These are phyloP conservation scores for Acanthopleura granulata DNA, from an alignment of 2,888 invertebrate genomes.

Conservation along the genomic window DNA sequence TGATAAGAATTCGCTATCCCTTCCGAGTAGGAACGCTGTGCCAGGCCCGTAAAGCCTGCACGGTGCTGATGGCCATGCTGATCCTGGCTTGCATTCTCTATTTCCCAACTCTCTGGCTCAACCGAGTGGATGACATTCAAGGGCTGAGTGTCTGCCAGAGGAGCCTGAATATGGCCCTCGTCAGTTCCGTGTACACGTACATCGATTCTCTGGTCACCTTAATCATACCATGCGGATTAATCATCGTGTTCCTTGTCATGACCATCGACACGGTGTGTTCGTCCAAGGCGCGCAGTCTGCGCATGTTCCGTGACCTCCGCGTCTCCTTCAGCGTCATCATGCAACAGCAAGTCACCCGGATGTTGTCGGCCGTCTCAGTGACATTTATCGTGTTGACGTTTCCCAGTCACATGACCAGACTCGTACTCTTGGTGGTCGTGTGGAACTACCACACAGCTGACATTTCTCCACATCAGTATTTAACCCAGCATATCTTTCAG, in stretches of 20 bases:
- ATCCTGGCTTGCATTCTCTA: not conserved
- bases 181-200: constrained; percentile 23
- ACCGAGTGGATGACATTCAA: not conserved
- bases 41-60: not conserved
- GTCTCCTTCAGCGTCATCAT: constrained; percentile 22
- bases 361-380: constrained; percentile 49
- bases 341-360: constrained; percentile 41
- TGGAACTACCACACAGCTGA: not conserved
- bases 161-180: not conserved
- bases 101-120: not conserved
- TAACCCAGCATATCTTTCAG: constrained; percentile 35
- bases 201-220: constrained; percentile 37
- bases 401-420: constrained; percentile 49
- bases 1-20: constrained; percentile 38
- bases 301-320: not conserved
- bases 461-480: not conserved
- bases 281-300: constrained; percentile 6
- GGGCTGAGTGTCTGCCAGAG: not conserved
- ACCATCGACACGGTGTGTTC: not conserved
- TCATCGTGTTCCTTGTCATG: constrained; percentile 28
- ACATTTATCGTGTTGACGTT: constrained; percentile 47
- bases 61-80: not conserved
- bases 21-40: constrained; percentile 34
- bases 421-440: constrained; percentile 28
- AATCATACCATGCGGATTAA: constrained; percentile 29